These are phyloP conservation scores for Nemotelus nigrinus DNA, from an alignment of 2,888 invertebrate genomes.

Conservation along the genomic window DNA sequence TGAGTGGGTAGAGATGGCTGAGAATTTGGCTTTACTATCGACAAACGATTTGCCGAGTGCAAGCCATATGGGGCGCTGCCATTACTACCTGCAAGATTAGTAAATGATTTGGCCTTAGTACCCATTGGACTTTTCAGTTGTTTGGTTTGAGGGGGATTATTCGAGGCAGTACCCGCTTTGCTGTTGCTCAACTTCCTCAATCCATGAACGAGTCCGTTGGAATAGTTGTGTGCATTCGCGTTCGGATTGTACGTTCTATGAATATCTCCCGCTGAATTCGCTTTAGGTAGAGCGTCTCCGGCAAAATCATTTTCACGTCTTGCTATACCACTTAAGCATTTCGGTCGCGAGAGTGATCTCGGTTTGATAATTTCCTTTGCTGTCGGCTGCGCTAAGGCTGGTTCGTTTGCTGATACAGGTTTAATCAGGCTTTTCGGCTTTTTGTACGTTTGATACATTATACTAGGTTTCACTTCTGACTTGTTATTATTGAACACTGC, in stretches of 20 bases:
- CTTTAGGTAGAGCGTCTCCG: slow-evolving; percentile 54
- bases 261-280: slow-evolving; percentile 60
- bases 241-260: slow-evolving; percentile 33
- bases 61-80: slow-evolving; percentile 42
- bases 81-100: slow-evolving; percentile 60
- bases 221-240: neutral
- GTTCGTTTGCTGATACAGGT: slow-evolving; percentile 47
- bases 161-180: neutral
- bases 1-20: slow-evolving; percentile 52
- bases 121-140: slow-evolving; percentile 63
- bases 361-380: slow-evolving; percentile 51
- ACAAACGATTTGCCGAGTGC: slow-evolving; percentile 48
- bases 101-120: slow-evolving; percentile 64
- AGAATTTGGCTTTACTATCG: slow-evolving; percentile 52
- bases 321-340: slow-evolving; percentile 61
- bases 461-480: slow-evolving; percentile 52
- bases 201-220: neutral
- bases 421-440: slow-evolving; percentile 34
- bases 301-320: slow-evolving; percentile 57
- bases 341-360: slow-evolving; percentile 61
- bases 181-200: slow-evolving; percentile 27
- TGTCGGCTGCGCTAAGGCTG: slow-evolving; percentile 40
- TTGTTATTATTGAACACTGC: slow-evolving; percentile 54
- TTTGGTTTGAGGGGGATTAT: neutral
- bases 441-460: slow-evolving; percentile 44